These are phyloP conservation scores for Momotus momota DNA, from an alignment of 2,797 vertebrate species.

Conservation along the genomic window DNA sequence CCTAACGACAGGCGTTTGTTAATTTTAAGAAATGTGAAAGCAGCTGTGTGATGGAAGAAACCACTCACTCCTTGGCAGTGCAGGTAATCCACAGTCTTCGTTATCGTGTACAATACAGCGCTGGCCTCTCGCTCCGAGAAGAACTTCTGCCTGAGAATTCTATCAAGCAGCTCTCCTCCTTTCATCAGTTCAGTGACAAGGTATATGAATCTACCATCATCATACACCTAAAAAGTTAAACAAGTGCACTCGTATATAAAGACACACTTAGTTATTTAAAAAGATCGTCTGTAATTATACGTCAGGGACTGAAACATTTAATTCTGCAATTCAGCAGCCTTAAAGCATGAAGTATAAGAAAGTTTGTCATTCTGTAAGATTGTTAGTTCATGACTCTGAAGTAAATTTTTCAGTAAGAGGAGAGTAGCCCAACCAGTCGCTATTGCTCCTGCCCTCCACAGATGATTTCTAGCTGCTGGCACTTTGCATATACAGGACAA, in stretches of 20 bases:
- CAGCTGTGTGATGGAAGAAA: neutral
- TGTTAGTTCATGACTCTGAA: neutral
- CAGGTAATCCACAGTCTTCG: slow-evolving; percentile 97
- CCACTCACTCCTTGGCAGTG: slow-evolving; percentile 94
- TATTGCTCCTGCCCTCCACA: neutral
- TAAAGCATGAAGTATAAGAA: neutral
- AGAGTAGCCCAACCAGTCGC: neutral
- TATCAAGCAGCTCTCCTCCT: slow-evolving; percentile 94
- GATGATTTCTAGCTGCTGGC: neutral
- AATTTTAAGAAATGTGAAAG: neutral
- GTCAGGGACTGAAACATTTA: neutral
- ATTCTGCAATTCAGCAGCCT: neutral
- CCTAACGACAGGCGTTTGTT: neutral
- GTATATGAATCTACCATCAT: slow-evolving; percentile 93
- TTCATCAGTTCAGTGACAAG: slow-evolving; percentile 97
- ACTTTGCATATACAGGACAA: neutral
- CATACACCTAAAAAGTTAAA: slow-evolving; percentile 87
- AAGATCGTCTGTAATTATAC: neutral
- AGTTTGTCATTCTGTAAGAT: neutral
- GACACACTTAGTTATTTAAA: accelerated
- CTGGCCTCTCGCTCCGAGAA: slow-evolving; percentile 96
- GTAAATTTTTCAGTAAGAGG: neutral
- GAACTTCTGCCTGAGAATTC: slow-evolving; percentile 94
- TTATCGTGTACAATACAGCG: slow-evolving; percentile 92
- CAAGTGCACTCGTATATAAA: neutral